phyloP scores from a whole-genome alignment of 2,888 invertebrate genomes.

The Tenthredo mesomela region DNA sequence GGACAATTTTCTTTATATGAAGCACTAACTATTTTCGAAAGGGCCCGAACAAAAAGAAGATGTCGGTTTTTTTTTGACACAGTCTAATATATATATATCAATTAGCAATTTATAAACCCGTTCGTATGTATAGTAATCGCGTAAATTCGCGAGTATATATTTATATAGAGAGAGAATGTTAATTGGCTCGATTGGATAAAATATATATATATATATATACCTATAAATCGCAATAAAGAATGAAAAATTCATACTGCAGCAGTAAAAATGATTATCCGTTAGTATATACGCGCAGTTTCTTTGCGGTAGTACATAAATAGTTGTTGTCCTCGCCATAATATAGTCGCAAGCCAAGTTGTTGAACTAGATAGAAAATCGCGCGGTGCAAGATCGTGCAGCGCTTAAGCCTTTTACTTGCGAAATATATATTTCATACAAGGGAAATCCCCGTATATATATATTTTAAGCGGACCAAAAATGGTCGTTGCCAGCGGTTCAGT shows the following conservation, averaged over 20 bases:
- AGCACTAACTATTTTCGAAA: no score
- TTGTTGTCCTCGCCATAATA: conserved; percentile 46
- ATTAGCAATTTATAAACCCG: not conserved
- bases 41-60: no score
- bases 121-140: not conserved
- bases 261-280: conserved; percentile 32
- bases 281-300: conserved; percentile 24
- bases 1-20: no score
- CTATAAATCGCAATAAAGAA: no score
- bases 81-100: no score
- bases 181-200: not conserved
- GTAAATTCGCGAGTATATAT: not conserved
- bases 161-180: no score
- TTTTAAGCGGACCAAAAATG: not conserved
- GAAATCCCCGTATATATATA: not conserved
- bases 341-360: conserved; percentile 3
- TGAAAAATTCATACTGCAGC: not conserved
- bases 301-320: conserved; percentile 32
- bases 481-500: not conserved
- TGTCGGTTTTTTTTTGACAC: no score
- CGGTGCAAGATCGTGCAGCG: not conserved
- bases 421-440: conserved; percentile 17
- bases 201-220: not conserved
- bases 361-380: conserved; percentile 42
- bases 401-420: conserved; percentile 9